A percentile compares a stretch with the other conserved stretches of the same genome.
These are phyloP conservation scores for Ceratina australensis DNA, from an alignment of 1,140 invertebrate genomes.

Conservation along the genomic window DNA sequence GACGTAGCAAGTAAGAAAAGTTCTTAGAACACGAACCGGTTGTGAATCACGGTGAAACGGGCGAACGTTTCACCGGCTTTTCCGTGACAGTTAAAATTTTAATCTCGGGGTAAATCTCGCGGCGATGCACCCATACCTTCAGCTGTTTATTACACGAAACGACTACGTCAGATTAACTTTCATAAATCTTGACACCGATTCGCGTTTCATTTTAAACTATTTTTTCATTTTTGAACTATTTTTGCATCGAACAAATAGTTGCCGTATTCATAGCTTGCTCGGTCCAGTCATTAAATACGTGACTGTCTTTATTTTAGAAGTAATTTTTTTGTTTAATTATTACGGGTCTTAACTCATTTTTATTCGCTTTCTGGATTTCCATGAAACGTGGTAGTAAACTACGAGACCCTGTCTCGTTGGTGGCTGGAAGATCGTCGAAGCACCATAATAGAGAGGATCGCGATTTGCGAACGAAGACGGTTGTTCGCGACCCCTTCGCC, in stretches of 20 bases:
- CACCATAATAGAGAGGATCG: not conserved
- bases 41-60: slow-evolving; percentile 21
- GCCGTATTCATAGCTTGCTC: too few species aligned
- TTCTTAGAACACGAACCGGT: not conserved
- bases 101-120: slow-evolving; percentile 38
- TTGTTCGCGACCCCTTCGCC: not conserved
- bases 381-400: too few species aligned
- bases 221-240: not conserved
- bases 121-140: not conserved
- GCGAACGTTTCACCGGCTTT: slow-evolving; percentile 29
- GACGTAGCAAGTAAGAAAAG: too few species aligned
- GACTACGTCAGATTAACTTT: slow-evolving; percentile 22
- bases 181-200: slow-evolving; percentile 4
- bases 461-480: slow-evolving; percentile 6
- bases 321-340: too few species aligned
- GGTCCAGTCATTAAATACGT: too few species aligned
- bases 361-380: too few species aligned
- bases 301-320: too few species aligned
- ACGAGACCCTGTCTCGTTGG: too few species aligned
- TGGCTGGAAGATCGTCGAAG: too few species aligned
- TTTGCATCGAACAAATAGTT: not conserved
- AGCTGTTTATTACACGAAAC: slow-evolving; percentile 31
- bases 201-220: not conserved
- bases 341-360: too few species aligned
- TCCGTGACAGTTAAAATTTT: slow-evolving; percentile 38